Conservation (phyloP, 2,113 vertebrate species). For the Protobothrops flavoviridis region DNA sequence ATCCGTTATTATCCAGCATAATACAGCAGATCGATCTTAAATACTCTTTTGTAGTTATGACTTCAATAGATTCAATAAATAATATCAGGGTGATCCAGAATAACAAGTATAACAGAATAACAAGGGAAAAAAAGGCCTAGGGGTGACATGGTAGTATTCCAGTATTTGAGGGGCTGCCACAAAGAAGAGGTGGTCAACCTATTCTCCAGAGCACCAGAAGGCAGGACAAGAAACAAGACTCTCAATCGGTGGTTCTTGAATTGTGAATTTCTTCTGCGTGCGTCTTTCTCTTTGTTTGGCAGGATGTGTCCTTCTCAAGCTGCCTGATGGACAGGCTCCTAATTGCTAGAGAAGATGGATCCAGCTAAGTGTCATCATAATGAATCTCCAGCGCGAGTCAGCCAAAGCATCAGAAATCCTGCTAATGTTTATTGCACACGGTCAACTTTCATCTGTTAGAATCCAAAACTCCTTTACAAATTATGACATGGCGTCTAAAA, state of each 20-base stretch:
- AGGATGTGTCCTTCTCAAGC: slow-evolving; percentile 38
- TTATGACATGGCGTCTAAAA: neutral
- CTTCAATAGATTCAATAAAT: neutral
- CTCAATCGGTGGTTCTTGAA: slow-evolving; percentile 42
- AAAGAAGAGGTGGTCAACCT: too few species aligned
- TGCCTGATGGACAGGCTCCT: neutral
- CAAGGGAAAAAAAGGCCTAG: too few species aligned
- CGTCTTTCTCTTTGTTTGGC: slow-evolving; percentile 43
- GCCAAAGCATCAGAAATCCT: neutral
- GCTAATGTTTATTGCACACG: neutral
- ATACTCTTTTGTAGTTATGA: neutral
- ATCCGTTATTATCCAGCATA: neutral
- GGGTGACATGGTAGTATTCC: too few species aligned
- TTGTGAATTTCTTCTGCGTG: neutral
- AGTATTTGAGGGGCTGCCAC: too few species aligned
- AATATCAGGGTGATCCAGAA: neutral
- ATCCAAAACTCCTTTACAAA: neutral
- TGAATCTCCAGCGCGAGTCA: too few species aligned
- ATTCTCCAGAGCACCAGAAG: too few species aligned
- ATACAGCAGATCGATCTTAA: neutral
- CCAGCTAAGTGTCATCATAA: neutral
- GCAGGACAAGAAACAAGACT: slow-evolving; percentile 23
- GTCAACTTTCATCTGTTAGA: too few species aligned
- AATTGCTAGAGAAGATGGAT: neutral
- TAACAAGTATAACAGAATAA: neutral